These are phyloP conservation scores for Sparus aurata DNA, from an alignment of 2,797 vertebrate genomes.

Conservation along the genomic window DNA sequence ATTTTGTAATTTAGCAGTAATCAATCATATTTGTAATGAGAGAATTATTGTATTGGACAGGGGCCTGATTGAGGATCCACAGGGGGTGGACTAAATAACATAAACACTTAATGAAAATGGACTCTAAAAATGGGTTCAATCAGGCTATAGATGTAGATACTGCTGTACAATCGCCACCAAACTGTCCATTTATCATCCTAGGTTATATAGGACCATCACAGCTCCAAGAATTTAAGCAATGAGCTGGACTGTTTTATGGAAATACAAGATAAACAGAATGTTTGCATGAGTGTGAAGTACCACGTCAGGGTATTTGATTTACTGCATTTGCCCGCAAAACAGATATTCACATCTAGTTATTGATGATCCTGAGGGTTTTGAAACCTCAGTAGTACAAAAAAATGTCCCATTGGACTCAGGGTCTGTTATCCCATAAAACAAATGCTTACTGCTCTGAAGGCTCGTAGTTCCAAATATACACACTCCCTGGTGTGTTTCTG, in stretches of 20 bases:
- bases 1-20: constrained; percentile 30
- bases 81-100: constrained; percentile 15
- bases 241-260: constrained; percentile 3
- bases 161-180: neutral
- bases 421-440: too few relatives aligned
- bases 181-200: neutral
- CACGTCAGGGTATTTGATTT: constrained; percentile 15
- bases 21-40: constrained; percentile 32
- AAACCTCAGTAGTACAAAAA: too few relatives aligned
- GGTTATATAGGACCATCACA: constrained; percentile 4
- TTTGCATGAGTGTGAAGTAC: neutral
- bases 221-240: constrained; percentile 3
- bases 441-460: too few relatives aligned
- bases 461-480: too few relatives aligned
- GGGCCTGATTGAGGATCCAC: constrained; percentile 22
- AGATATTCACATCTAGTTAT: neutral
- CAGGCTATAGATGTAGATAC: neutral
- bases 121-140: neutral
- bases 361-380: neutral
- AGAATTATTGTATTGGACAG: constrained; percentile 29
- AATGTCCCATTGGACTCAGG: too few relatives aligned
- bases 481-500: too few relatives aligned
- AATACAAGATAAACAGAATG: neutral
- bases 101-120: constrained; percentile 9
- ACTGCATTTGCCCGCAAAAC: constrained; percentile 4